These are phyloP conservation scores for Chelonus insularis DNA, from an alignment of 1,140 invertebrate genomes.

Conservation along the genomic window DNA sequence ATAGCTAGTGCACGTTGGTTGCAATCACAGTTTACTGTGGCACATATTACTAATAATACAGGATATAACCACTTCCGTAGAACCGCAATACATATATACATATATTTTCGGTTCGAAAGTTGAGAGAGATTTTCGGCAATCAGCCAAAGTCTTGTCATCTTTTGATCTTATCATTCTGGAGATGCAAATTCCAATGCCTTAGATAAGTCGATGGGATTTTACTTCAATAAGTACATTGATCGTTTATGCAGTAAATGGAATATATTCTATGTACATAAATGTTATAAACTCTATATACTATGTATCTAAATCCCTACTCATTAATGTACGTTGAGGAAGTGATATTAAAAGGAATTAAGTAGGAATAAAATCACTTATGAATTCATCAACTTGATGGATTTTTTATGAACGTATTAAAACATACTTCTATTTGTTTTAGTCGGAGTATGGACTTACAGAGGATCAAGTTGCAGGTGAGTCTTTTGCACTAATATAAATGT, in stretches of 20 bases:
- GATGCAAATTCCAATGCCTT: background rate
- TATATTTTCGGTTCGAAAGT: conserved; percentile 7
- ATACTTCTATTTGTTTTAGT: conserved; percentile 66
- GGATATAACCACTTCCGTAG: conserved; percentile 15
- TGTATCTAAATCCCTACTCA: too few species aligned
- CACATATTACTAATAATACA: conserved; percentile 35
- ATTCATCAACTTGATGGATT: too few species aligned
- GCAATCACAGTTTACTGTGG: conserved; percentile 12
- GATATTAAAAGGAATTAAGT: too few species aligned
- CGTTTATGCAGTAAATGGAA: too few species aligned
- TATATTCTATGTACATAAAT: background rate
- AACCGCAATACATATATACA: conserved; percentile 4
- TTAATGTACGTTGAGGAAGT: too few species aligned
- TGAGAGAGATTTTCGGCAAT: conserved; percentile 28
- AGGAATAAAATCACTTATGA: too few species aligned
- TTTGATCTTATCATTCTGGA: conserved; percentile 26
- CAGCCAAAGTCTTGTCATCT: conserved; percentile 17
- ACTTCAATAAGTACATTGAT: too few species aligned
- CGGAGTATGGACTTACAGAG: conserved; percentile 82
- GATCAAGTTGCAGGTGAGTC: conserved; percentile 78
- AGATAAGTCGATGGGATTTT: background rate
- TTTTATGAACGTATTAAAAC: too few species aligned
- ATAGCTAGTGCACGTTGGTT: conserved; percentile 1
- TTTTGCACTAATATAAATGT: too few species aligned
- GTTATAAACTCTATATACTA: too few species aligned